A percentile compares a stretch with the other conserved stretches of the same genome.
These are phyloP conservation scores for Pachypeltis micranthus DNA, from an alignment of 1,140 invertebrate species.

Conservation along the genomic window DNA sequence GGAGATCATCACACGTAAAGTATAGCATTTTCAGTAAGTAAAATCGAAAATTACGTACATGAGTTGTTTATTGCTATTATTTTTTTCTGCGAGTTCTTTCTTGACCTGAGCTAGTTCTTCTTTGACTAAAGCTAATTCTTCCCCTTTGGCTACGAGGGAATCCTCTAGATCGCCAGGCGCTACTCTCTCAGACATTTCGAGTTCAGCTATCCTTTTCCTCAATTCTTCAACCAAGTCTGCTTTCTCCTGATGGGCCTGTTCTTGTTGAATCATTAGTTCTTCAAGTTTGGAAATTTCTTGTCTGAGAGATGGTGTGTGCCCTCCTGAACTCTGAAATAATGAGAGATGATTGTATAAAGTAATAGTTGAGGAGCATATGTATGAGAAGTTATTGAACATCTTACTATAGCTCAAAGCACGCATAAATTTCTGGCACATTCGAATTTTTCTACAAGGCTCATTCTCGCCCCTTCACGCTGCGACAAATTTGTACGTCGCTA, in stretches of 20 bases:
- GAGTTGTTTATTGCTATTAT: constrained; percentile 22
- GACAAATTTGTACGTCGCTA: no score
- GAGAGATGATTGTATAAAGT: no score
- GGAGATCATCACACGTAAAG: no score
- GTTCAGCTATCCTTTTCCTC: constrained; percentile 14
- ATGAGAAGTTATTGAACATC: no score
- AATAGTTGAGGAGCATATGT: no score
- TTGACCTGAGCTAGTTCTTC: constrained; percentile 17
- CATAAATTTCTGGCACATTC: no score
- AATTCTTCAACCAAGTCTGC: constrained; percentile 15
- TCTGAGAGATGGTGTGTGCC: neutral
- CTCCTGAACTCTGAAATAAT: constrained; percentile 14
- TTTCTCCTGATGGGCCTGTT: constrained; percentile 19
- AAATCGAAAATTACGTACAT: constrained; percentile 16
- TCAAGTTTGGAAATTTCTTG: constrained; percentile 22
- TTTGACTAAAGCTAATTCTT: constrained; percentile 11
- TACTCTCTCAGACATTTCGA: constrained; percentile 4
- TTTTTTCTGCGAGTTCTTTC: constrained; percentile 21
- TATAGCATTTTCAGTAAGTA: no score
- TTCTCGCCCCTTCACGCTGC: no score
- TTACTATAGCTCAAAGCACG: no score
- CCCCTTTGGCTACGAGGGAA: constrained; percentile 1
- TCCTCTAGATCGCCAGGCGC: neutral
- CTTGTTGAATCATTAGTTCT: constrained; percentile 24
- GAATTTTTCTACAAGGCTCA: no score